phyloP scores from a whole-genome alignment of 1,140 invertebrate genomes.

The Leptinotarsa texana region DNA sequence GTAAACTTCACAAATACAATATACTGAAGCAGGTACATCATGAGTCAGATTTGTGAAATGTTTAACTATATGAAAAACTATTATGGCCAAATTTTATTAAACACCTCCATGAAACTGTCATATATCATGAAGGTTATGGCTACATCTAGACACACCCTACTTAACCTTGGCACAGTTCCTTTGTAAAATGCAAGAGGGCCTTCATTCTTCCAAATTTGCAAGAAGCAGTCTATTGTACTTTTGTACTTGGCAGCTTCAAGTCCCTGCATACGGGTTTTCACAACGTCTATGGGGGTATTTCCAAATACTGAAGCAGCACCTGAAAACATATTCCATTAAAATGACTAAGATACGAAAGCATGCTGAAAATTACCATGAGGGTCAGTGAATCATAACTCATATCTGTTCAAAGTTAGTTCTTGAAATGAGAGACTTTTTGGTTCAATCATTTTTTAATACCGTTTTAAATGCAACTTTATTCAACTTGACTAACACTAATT shows the following conservation, averaged over 20 bases:
- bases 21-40: too few species aligned
- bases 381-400: too few species aligned
- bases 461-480: too few species aligned
- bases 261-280: conserved; percentile 99
- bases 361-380: too few species aligned
- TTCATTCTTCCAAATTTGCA: conserved; percentile 91
- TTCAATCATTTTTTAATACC: too few species aligned
- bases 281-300: conserved; percentile 96
- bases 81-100: conserved; percentile 80
- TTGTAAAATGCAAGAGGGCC: conserved; percentile 97
- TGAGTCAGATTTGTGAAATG: too few species aligned
- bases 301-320: conserved; percentile 96
- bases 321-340: conserved; percentile 35
- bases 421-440: too few species aligned
- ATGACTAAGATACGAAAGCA: too few species aligned
- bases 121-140: conserved; percentile 99
- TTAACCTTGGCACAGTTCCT: conserved; percentile 93
- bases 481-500: too few species aligned
- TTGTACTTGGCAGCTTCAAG: conserved; percentile 96
- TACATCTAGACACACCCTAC: conserved; percentile 98
- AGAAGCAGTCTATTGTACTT: conserved; percentile 89
- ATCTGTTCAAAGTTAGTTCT: too few species aligned
- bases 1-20: too few species aligned
- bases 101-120: conserved; percentile 92
- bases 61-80: not conserved